Base-by-base conservation (phyloP, 2,888 invertebrate genomes). In the Athrips mouffetella region DNA sequence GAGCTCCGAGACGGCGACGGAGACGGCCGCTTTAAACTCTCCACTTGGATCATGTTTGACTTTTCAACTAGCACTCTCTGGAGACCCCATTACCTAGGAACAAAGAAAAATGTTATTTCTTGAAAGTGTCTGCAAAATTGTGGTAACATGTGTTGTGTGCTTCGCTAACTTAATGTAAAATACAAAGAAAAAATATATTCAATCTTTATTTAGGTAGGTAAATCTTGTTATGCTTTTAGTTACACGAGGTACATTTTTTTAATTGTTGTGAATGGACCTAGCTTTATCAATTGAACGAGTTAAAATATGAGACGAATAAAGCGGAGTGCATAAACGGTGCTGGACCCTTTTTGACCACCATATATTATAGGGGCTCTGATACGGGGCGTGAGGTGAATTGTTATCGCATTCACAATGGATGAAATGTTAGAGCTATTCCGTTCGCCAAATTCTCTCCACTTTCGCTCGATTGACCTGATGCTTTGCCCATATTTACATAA, bases 1-100 rank as follows among this genome's bases (percentile, higher is more conserved):
- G 87, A 85, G 54, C 81, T 85, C 41, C 88, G 77, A 7, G 87
- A 84, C 10, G 89, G 86, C 20, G 88, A 89, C 13, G 89, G 89
- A 35, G 89, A 89, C n/a, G 88, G 76, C 29, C 83, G 78, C 60
- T 86, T 88, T 54, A 75, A 81, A 51, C 70, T 74, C 40, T 88
- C 87, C 52, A 85, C 76, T 73, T 88, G 85, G 70, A 85, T 83
- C 88, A 87, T 87, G 48, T 53, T 73, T 62, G 41, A 42, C 18
- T 53, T 48, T 57, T 58, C 33, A 29, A 41, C 29, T 37, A 25
- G 16, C 25, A 27, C 35, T 39, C 11, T 18, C 25, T 44, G 10
- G 37, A 3, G n/a, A 44, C 39, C 47, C 3, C 47, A 45, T 51
- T 10, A 11, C 45, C 47, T 51, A 20, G 5, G 16, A 48, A 48